Conservation (phyloP, 2,888 invertebrate genomes). For the Orthonychiurus folsomi region DNA sequence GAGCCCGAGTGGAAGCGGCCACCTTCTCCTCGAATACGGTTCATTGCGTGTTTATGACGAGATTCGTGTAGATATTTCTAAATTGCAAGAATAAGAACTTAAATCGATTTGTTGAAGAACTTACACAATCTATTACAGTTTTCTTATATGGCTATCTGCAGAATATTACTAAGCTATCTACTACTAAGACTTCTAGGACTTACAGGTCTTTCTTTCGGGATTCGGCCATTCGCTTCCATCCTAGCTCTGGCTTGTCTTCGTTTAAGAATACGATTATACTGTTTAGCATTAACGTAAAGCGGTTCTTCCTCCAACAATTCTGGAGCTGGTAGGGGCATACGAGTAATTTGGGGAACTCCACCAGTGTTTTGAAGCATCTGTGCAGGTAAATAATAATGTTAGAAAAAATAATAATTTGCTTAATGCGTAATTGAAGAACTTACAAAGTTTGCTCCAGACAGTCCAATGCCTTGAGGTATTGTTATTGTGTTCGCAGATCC, state of each 20-base stretch:
- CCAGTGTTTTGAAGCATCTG: constrained; percentile 51
- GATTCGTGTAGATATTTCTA: constrained; percentile 28
- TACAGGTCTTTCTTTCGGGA: constrained; percentile 90
- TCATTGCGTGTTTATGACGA: constrained; percentile 80
- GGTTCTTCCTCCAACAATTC: constrained; percentile 79
- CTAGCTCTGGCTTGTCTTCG: constrained; percentile 88
- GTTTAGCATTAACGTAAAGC: constrained; percentile 95
- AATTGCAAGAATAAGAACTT: constrained; percentile 9
- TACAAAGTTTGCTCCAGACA: constrained; percentile 60
- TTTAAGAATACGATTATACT: constrained; percentile 92
- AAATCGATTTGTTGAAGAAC: not conserved
- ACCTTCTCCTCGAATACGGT: constrained; percentile 89
- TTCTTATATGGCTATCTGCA: no score
- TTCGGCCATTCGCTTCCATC: constrained; percentile 86
- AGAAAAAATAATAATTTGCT: constrained; percentile 7
- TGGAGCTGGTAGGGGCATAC: constrained; percentile 53
- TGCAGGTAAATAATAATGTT: no score
- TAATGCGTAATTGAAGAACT: constrained; percentile 33
- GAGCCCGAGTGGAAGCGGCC: constrained; percentile 60
- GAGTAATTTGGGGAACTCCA: constrained; percentile 42
- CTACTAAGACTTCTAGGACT: constrained; percentile 38
- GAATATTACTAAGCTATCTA: no score
- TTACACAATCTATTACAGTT: not conserved
- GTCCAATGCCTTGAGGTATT: constrained; percentile 51
- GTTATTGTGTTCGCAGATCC: constrained; percentile 47